These are phyloP conservation scores for Idaea dimidiata DNA, from an alignment of 2,888 invertebrate genomes.

Conservation along the genomic window DNA sequence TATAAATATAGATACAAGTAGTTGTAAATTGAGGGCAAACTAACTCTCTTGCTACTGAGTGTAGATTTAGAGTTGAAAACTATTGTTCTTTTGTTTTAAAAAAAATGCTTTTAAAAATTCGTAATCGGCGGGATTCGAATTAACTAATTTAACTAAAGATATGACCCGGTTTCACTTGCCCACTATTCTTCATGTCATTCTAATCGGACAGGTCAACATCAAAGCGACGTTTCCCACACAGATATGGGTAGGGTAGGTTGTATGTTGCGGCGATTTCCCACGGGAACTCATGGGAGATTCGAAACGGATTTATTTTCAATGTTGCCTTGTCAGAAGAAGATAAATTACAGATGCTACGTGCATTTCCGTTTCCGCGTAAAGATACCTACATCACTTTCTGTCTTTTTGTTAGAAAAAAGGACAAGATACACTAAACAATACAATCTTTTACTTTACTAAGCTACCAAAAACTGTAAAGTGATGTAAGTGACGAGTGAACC, in stretches of 20 bases:
- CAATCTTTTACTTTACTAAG: too few relatives aligned
- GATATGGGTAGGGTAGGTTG: background rate
- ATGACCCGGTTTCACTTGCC: too few relatives aligned
- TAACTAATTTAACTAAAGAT: background rate
- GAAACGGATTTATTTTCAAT: slow-evolving; percentile 41
- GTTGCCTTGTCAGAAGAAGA: slow-evolving; percentile 9
- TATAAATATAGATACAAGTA: background rate
- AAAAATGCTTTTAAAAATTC: too few relatives aligned
- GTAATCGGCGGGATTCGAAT: too few relatives aligned
- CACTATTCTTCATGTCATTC: background rate
- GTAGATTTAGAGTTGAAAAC: too few relatives aligned
- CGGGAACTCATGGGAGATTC: slow-evolving; percentile 37
- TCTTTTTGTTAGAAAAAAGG: background rate
- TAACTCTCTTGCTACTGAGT: too few relatives aligned
- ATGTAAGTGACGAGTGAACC: too few relatives aligned
- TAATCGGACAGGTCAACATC: background rate
- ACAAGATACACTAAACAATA: background rate
- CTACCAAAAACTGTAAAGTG: too few relatives aligned
- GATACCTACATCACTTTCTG: background rate
- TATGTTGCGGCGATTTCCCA: slow-evolving; percentile 37
- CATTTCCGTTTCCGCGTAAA: background rate
- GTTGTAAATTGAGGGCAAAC: too few relatives aligned
- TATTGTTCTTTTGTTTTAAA: too few relatives aligned
- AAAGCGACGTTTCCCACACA: background rate
- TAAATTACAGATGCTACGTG: background rate